Base-by-base conservation (phyloP, 2,113 vertebrate species). In the Sebastes schlegelii region DNA sequence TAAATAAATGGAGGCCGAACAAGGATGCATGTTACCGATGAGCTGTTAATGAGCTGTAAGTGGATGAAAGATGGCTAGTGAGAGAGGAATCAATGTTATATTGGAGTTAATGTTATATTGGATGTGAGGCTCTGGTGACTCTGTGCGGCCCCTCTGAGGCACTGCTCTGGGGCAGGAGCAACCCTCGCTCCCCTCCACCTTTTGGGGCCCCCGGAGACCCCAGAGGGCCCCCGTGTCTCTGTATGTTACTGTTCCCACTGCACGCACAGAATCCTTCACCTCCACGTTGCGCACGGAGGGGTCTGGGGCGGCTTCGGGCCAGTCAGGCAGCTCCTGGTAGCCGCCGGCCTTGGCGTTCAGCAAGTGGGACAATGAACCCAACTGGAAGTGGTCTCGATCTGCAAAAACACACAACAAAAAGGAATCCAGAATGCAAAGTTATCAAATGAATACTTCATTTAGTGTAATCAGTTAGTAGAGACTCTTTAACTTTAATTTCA, bases 261-360 rank as follows among this genome's bases (percentile, higher is more conserved):
- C 95, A 96, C 95, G 95, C 95, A 95, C 95, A 95, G 95, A 94
- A 92, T 95, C 95, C 92, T 95, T 97, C 95, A 99, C 98, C 98
- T 99, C 98, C 95, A 99, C 98, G 1, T 99, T 99, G 95, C 98
- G 98, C 95, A 99, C 98, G 0, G 98, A 99, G 46, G 98, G 98
- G 81, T 99, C 98, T 0, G 98, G 98, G 66, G 98, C 98, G 23
- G 97, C 96, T 0, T 97, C 97, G 0, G 98, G 98, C 98, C 98
- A 99, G 86, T 99, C 97, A 0, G 98, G 98, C 87, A 99, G 93
- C 91, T 99, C 98, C 94, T 99, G 98, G 94, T 99, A 99, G 80
- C 98, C 98, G 4, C 97, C 96, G 21, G 98, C 96, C 92, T 99
- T 99, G 87, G 98, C 94, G 0, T 99, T 99, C 80, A 99, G 96